Evolutionary conservation across 2,797 vertebrate species (phyloP), one percentile per base, ranked within the genome.

Genomic region (Anabacerthia variegaticeps): DNA sequence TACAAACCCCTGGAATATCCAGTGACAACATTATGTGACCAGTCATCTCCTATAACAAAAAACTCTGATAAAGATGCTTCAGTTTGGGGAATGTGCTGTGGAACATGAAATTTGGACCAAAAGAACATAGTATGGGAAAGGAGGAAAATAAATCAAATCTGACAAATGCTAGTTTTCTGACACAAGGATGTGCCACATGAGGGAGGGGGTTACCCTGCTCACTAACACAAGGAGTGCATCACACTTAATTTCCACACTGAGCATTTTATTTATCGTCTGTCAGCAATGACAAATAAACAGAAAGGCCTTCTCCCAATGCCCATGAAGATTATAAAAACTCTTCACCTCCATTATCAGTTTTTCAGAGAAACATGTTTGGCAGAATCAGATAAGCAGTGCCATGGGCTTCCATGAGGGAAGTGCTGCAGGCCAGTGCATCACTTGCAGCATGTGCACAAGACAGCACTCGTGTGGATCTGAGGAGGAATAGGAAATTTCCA

Each of bases 1-100:
- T 92, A 94, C 89, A 94, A 97, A 73, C 87, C 91, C 95, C 94
- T 49, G 55, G 81, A 96, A 83, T 81, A 97, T 87, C 93, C 74
- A 83, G 92, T 85, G 93, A 68, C 93, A 97, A 95, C 96, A 97
- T 97, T 97, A 96, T 90, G 92, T 86, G 94, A 96, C 54, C 72
- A 71, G 44, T 73, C 80, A 74, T 43, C 93, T 93, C 74, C 66
- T 54, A 71, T 56, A 92, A 97, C 28, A 85, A 66, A 76, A 91
- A 88, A 17, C 13, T 51, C 85, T 75, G 88, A 89, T 28, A 75
- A 90, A 93, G 74, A 78, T 16, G 69, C 51, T 88, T 80, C 54
- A 87, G 89, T 34, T 24, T 20, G 4, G 84, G 62, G 36, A 73
- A 43, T 4, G 28, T 34, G 28, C 27, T 84, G 32, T 49, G 27